Conservation (phyloP, 1,140 invertebrate genomes). For the Drosophila kikkawai region DNA sequence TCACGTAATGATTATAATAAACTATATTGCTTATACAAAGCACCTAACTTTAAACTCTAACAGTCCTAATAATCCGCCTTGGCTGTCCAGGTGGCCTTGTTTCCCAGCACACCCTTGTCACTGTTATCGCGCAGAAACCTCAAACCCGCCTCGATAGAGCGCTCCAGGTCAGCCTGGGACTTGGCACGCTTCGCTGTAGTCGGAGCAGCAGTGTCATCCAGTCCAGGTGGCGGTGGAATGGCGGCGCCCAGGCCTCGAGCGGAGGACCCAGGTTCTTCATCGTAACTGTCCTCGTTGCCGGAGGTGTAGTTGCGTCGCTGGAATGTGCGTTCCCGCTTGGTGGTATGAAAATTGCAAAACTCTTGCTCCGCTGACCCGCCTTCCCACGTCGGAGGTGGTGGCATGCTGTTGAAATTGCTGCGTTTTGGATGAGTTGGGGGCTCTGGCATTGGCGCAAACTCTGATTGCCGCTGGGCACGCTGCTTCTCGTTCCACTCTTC, state of each 20-base stretch:
- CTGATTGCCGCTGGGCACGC: constrained; percentile 88
- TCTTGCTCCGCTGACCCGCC: constrained; percentile 17
- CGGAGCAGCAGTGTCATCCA: constrained; percentile 87
- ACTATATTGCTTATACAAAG: constrained; percentile 58
- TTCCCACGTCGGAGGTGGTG: constrained; percentile 30
- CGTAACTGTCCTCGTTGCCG: constrained; percentile 23
- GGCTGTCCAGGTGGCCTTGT: constrained; percentile 77
- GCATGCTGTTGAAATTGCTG: constrained; percentile 78
- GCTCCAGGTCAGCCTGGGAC: constrained; percentile 85
- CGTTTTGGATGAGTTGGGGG: constrained; percentile 33
- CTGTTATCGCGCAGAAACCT: constrained; percentile 88
- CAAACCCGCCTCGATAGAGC: constrained; percentile 89
- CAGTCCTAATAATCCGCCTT: constrained; percentile 76
- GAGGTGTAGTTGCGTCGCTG: constrained; percentile 64
- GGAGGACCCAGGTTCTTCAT: constrained; percentile 47
- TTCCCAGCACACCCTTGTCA: constrained; percentile 86
- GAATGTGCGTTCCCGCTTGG: constrained; percentile 59
- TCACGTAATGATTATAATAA: constrained; percentile 53
- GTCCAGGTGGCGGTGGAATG: constrained; percentile 88
- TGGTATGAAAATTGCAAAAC: constrained; percentile 65
- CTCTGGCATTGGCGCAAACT: constrained; percentile 89
- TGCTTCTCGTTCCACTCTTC: constrained; percentile 92
- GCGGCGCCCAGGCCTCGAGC: constrained; percentile 82
- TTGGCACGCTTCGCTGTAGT: constrained; percentile 50
- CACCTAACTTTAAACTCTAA: constrained; percentile 42